phyloP scores from a whole-genome alignment of 2,797 vertebrate species.

The Echeneis naucrates region DNA sequence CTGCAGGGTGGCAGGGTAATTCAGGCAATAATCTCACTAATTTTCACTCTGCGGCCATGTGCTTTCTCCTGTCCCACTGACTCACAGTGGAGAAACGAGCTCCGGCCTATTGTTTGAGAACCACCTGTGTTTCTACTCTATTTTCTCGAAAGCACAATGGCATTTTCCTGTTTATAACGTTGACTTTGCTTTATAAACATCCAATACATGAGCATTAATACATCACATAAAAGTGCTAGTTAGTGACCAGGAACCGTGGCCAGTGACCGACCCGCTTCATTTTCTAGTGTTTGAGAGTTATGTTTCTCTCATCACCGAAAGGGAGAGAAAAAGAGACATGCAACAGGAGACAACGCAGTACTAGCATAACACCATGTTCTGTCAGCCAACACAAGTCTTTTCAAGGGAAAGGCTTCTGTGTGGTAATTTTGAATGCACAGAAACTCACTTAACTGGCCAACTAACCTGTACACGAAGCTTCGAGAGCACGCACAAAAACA shows the following conservation, averaged over 20 bases:
- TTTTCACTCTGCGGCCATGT: slow-evolving; percentile 59
- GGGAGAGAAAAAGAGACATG: slow-evolving; percentile 23
- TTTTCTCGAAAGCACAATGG: slow-evolving; percentile 62
- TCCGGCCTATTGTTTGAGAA: slow-evolving; percentile 63
- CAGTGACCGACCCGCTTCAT: slow-evolving; percentile 65
- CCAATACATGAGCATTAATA: slow-evolving; percentile 47
- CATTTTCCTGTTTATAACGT: slow-evolving; percentile 65
- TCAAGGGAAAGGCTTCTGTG: slow-evolving; percentile 65
- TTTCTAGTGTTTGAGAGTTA: slow-evolving; percentile 43
- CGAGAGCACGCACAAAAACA: slow-evolving; percentile 42
- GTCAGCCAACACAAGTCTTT: slow-evolving; percentile 64
- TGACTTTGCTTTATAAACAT: slow-evolving; percentile 52
- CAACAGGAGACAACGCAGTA: slow-evolving; percentile 26
- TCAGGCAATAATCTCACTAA: slow-evolving; percentile 53
- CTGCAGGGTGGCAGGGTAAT: slow-evolving; percentile 48
- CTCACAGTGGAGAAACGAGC: slow-evolving; percentile 57
- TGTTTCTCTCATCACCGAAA: slow-evolving; percentile 56
- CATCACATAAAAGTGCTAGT: slow-evolving; percentile 41
- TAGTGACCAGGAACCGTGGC: not conserved
- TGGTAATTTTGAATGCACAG: slow-evolving; percentile 59
- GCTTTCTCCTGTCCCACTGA: slow-evolving; percentile 62
- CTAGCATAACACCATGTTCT: slow-evolving; percentile 55
- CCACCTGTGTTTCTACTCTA: slow-evolving; percentile 70
- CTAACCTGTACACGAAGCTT: slow-evolving; percentile 61
- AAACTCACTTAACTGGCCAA: slow-evolving; percentile 41